Conservation (phyloP, 2,888 invertebrate genomes). For the Nephrotoma flavescens region DNA sequence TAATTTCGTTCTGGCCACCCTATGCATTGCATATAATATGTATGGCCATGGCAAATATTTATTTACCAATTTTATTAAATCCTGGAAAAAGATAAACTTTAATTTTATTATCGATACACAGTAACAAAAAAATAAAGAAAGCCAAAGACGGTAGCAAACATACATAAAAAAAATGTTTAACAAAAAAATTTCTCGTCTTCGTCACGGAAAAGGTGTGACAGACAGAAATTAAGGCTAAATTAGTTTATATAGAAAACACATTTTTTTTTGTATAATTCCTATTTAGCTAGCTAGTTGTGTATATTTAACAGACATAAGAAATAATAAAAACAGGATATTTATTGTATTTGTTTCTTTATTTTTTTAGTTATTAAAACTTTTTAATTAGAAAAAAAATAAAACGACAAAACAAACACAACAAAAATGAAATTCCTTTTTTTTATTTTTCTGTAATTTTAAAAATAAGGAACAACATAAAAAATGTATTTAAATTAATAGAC, state of each 20-base stretch:
- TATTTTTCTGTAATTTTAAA: background rate
- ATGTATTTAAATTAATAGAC: background rate
- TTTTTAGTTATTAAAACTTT: background rate
- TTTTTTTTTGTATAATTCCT: background rate
- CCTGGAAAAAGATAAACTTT: background rate
- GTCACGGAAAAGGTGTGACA: background rate
- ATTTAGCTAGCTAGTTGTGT: background rate
- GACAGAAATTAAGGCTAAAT: background rate
- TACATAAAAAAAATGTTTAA: background rate
- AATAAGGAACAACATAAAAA: background rate
- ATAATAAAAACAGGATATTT: background rate
- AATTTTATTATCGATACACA: background rate
- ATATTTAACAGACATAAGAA: background rate
- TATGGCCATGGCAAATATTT: background rate
- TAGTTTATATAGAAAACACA: background rate
- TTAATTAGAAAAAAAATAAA: background rate
- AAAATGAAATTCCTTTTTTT: background rate
- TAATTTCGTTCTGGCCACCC: too few relatives aligned
- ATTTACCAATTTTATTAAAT: background rate
- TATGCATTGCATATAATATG: too few relatives aligned
- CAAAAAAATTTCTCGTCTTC: background rate
- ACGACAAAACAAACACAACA: background rate
- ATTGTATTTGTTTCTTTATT: background rate
- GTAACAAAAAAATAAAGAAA: background rate
- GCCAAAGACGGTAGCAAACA: background rate